Conservation (phyloP, 2,113 vertebrate species). For the Isurus oxyrinchus region DNA sequence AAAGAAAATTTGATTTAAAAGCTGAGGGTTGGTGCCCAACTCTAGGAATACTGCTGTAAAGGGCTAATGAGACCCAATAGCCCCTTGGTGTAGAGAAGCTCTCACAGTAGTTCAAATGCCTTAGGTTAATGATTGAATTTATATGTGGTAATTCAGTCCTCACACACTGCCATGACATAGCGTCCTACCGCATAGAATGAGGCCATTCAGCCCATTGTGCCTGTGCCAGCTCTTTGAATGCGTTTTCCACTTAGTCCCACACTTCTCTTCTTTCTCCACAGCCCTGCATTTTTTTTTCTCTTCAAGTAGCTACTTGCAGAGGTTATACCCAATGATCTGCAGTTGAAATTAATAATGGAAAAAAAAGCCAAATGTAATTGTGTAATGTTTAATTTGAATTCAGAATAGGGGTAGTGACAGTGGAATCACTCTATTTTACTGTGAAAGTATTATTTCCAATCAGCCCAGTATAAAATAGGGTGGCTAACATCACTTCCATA, state of each 20-base stretch:
- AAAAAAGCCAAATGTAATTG: not conserved
- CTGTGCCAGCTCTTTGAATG: not conserved
- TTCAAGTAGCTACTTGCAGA: not conserved
- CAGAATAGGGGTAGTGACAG: not conserved
- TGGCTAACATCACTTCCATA: not conserved
- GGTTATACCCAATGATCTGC: not conserved
- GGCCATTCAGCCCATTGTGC: not conserved
- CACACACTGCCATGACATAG: not conserved
- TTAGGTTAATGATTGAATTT: not conserved
- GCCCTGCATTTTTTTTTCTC: not conserved
- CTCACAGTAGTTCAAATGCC: not conserved
- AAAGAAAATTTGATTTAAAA: not conserved
- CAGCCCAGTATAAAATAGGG: not conserved
- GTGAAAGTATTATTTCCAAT: not conserved
- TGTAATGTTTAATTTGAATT: not conserved
- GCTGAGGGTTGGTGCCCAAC: not conserved
- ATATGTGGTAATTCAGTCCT: not conserved
- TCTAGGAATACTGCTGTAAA: not conserved
- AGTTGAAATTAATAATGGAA: not conserved
- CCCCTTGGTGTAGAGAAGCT: too few relatives aligned
- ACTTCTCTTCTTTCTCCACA: not conserved
- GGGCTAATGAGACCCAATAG: not conserved
- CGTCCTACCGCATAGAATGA: not conserved
- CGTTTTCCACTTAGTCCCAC: not conserved
- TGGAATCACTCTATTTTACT: not conserved